Evolutionary conservation across 2,888 invertebrate genomes (phyloP), one percentile per base, ranked within the genome.

Genomic region (Volucella bombylans): DNA sequence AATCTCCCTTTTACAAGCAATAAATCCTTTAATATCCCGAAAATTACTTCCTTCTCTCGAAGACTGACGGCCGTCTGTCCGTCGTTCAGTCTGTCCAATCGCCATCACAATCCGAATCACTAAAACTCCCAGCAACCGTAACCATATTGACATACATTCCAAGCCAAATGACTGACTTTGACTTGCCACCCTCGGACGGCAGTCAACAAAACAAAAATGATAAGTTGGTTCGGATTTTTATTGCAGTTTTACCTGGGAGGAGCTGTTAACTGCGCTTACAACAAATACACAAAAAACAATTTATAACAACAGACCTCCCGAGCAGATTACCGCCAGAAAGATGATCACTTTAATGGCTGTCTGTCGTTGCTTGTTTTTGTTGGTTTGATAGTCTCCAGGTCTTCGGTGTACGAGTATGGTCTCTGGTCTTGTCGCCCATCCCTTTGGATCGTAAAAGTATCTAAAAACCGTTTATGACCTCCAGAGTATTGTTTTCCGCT

Each of bases 401-500:
- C 61, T 39, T 8, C 43, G 15, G 41, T 57, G 10, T 11, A 38
- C 12, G 18, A 15, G 15, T 38, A 4, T 31, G 18, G 18, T 23
- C 18, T 23, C 18, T 23, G 59, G 49, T 61, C 41, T 31, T 31
- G 54, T 15, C 55, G 71, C 41, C 54, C 72, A 73, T 79, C 68
- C 73, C 57, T 71, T 43, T 11, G 61, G 50, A 47, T 81, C 76
- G 18, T 85, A 81, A 85, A 81, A 80, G 54, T 23, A 68, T 74
- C 76, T 68, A 50, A 76, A n/a, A 81, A 81, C 67, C 76, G 76
- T 85, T 85, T 85, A 85, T 72, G 85, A 85, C 67, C 52, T 76
- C 62, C 50, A 72, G 76, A 81, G 79, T 65, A 49, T 79, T 73
- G 43, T 52, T 68, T 8, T 49, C 49, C 9, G 12, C 43, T 74